phyloP scores from a whole-genome alignment of 2,797 vertebrate species.

The Enteromius paludinosus region DNA sequence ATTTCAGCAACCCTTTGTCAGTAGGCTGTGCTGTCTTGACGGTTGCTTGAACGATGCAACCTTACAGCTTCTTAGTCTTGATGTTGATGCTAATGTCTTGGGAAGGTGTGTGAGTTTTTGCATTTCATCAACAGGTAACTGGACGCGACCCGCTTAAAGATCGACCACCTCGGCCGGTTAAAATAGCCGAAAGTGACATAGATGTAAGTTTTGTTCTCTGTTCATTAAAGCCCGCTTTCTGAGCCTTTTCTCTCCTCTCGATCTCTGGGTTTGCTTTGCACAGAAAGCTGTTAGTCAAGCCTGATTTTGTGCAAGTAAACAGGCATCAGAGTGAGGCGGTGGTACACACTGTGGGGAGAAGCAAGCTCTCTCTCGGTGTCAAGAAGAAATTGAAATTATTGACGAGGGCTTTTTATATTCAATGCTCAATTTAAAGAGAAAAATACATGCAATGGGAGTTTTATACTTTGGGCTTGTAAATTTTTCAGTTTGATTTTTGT shows the following conservation, averaged over 20 bases:
- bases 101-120: conserved; percentile 52
- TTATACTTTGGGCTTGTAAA: conserved; percentile 81
- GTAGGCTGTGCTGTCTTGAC: conserved; percentile 18
- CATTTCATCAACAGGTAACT: conserved; percentile 83
- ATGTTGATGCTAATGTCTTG: conserved; percentile 2
- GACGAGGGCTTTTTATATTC: conserved; percentile 78
- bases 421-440: conserved; percentile 81
- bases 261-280: conserved; percentile 47
- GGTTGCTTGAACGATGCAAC: conserved; percentile 27
- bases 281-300: conserved; percentile 17
- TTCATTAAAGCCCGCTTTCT: conserved; percentile 54
- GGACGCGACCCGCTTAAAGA: conserved; percentile 89
- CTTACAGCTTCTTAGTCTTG: conserved; percentile 23
- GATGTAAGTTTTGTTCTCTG: conserved; percentile 85
- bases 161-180: conserved; percentile 87
- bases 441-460: conserved; percentile 84
- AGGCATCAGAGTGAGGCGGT: conserved; percentile 61
- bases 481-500: conserved; percentile 85
- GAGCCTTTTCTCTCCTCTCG: neutral
- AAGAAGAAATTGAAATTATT: conserved; percentile 71
- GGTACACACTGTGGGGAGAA: conserved; percentile 71
- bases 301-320: conserved; percentile 66
- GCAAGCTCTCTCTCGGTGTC: conserved; percentile 66
- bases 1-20: conserved; percentile 41
- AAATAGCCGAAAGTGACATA: conserved; percentile 95